These are phyloP conservation scores for Sabatieria punctata DNA, from an alignment of 2,888 invertebrate genomes.

Conservation along the genomic window DNA sequence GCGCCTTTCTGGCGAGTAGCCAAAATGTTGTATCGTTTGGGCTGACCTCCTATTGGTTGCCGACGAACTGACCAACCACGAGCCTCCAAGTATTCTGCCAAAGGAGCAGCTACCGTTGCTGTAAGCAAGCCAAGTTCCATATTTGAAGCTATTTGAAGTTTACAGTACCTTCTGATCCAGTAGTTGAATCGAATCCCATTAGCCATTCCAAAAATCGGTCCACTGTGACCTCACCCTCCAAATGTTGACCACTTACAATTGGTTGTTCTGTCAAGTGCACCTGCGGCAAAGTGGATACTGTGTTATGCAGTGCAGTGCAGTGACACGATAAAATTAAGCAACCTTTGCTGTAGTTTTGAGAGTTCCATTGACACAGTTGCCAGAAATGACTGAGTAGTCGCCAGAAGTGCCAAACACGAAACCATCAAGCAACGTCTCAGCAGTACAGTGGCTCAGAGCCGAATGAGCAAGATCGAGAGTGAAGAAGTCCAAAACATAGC, in stretches of 20 bases:
- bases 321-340: too few species aligned
- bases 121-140: too few species aligned
- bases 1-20: neutral
- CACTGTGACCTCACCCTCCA: too few species aligned
- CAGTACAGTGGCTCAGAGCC: neutral
- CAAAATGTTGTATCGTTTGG: neutral
- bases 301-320: too few species aligned
- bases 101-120: neutral
- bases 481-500: neutral
- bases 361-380: neutral
- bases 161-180: too few species aligned
- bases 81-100: neutral
- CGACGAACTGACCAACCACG: neutral
- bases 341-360: too few species aligned
- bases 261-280: too few species aligned
- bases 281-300: too few species aligned
- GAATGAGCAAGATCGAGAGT: neutral
- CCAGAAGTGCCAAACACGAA: neutral
- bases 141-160: too few species aligned
- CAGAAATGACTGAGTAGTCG: neutral
- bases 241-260: too few species aligned
- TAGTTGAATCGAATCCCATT: too few species aligned
- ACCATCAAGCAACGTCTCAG: slow-evolving; percentile 1
- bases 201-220: too few species aligned
- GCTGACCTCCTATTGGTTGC: neutral